Evolutionary conservation across 2,888 invertebrate species (phyloP).

Genomic region (Tachina lurida): DNA sequence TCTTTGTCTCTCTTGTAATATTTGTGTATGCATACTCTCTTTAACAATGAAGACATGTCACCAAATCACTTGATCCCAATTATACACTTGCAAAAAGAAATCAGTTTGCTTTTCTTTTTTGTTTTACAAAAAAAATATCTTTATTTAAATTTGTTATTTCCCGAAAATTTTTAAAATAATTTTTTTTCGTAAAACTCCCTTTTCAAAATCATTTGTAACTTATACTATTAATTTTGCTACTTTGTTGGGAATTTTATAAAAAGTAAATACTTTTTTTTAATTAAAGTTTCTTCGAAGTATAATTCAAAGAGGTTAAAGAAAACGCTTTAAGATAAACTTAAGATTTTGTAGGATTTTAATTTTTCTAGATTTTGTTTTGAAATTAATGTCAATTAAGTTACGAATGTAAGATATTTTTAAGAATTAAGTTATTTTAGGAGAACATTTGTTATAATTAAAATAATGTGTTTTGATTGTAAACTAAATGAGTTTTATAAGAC

Average conservation of each 20-base stretch:
- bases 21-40: constrained; percentile 57
- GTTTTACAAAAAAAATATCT: neutral
- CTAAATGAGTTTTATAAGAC: too few relatives aligned
- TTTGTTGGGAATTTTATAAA: constrained; percentile 70
- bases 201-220: neutral
- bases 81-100: constrained; percentile 25
- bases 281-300: constrained; percentile 28
- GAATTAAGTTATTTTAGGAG: too few relatives aligned
- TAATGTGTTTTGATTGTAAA: too few relatives aligned
- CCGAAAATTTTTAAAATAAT: neutral
- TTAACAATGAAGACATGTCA: constrained; percentile 35
- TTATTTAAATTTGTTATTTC: neutral
- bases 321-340: constrained; percentile 53
- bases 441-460: too few relatives aligned
- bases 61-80: neutral
- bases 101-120: neutral
- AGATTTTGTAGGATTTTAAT: constrained; percentile 71
- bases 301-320: neutral
- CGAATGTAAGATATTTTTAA: neutral
- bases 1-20: constrained; percentile 26
- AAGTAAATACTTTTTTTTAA: constrained; percentile 9
- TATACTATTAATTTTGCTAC: neutral
- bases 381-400: neutral
- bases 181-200: neutral
- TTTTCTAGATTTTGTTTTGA: constrained; percentile 10